A percentile compares a stretch with the other conserved stretches of the same genome.
Evolutionary conservation across 2,888 invertebrate genomes (phyloP).

Genomic region (Anthophora plumipes): DNA sequence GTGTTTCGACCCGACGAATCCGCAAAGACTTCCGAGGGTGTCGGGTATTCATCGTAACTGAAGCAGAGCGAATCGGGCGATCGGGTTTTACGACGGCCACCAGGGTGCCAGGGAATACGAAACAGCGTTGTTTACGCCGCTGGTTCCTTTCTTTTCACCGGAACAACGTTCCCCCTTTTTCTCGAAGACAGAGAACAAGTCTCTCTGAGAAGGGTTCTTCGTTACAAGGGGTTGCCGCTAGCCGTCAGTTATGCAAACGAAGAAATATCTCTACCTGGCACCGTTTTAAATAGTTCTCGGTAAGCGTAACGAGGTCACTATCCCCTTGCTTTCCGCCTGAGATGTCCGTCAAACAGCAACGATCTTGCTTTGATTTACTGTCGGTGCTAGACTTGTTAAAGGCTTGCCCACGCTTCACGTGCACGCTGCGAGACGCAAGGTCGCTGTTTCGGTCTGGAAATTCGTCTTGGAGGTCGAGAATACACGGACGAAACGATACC

Average conservation of each 20-base stretch:
- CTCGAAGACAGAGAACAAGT: not conserved
- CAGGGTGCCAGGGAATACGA: conserved; percentile 63
- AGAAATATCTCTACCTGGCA: conserved; percentile 73
- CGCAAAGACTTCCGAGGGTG: conserved; percentile 74
- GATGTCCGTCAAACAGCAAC: conserved; percentile 54
- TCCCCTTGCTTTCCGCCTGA: conserved; percentile 34
- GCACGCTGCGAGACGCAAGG: conserved; percentile 80
- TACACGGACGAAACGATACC: conserved; percentile 18
- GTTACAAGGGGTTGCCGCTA: conserved; percentile 61
- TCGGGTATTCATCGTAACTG: conserved; percentile 76
- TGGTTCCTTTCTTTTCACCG: conserved; percentile 29
- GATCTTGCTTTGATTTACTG: conserved; percentile 79
- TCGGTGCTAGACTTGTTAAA: conserved; percentile 54
- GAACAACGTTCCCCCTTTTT: conserved; percentile 16
- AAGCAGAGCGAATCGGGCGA: conserved; percentile 79
- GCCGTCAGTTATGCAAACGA: conserved; percentile 76
- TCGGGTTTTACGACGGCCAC: conserved; percentile 65
- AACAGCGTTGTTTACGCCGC: conserved; percentile 47
- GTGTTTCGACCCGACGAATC: conserved; percentile 28
- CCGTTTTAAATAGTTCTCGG: conserved; percentile 39
- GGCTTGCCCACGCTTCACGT: conserved; percentile 61
- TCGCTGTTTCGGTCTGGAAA: conserved; percentile 62
- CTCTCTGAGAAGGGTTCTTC: conserved; percentile 57
- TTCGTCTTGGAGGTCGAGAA: conserved; percentile 41
- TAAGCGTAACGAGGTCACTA: conserved; percentile 47